Evolutionary conservation across 2,888 invertebrate species (phyloP).

Genomic region (Cyaniris semiargus): DNA sequence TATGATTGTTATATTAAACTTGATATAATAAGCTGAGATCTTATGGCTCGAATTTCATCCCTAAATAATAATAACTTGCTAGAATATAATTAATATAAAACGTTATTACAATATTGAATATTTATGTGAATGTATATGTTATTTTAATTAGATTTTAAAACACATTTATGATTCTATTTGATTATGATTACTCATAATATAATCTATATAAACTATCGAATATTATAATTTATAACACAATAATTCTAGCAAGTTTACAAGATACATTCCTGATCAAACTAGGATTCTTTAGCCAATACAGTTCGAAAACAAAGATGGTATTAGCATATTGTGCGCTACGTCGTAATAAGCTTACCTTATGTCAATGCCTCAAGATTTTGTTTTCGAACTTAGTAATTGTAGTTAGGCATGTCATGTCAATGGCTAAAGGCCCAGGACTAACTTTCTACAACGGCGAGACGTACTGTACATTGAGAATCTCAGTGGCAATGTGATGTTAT

Average conservation of each 20-base stretch:
- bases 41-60: neutral
- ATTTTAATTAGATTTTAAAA: neutral
- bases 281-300: neutral
- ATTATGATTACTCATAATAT: neutral
- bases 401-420: neutral
- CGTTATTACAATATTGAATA: neutral
- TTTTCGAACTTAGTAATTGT: neutral
- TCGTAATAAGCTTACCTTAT: too few relatives aligned
- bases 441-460: slow-evolving; percentile 37
- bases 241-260: neutral
- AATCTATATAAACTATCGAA: too few relatives aligned
- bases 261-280: slow-evolving; percentile 45
- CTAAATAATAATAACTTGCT: neutral
- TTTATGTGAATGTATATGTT: neutral
- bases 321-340: too few relatives aligned
- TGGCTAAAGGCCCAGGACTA: slow-evolving; percentile 34
- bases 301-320: too few relatives aligned
- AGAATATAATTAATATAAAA: neutral
- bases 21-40: neutral
- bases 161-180: neutral
- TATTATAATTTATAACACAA: too few relatives aligned
- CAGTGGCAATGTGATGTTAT: slow-evolving; percentile 46
- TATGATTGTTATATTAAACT: neutral
- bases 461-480: slow-evolving; percentile 55
- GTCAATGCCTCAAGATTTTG: too few relatives aligned